phyloP scores from a whole-genome alignment of 2,797 vertebrate genomes.

The Muscicapa comitata region DNA sequence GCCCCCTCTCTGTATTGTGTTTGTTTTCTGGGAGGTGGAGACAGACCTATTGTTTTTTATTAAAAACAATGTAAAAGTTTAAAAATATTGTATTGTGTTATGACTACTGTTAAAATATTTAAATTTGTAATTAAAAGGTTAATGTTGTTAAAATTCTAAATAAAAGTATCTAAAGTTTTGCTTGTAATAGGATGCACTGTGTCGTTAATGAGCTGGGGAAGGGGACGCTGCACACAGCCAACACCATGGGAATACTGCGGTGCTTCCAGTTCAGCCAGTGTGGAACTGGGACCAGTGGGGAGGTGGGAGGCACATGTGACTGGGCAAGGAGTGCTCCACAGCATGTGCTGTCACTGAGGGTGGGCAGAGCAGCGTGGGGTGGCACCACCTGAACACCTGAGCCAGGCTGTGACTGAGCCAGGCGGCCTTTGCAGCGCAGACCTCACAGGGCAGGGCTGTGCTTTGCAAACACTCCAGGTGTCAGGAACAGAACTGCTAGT shows the following conservation, averaged over 20 bases:
- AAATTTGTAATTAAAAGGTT: constrained; percentile 71
- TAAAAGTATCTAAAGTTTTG: constrained; percentile 70
- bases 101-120: constrained; percentile 71
- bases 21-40: constrained; percentile 62
- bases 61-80: constrained; percentile 57
- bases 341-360: background rate
- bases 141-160: constrained; percentile 71
- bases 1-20: constrained; percentile 56
- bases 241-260: accelerated
- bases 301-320: background rate
- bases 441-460: background rate
- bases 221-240: background rate
- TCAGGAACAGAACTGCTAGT: background rate
- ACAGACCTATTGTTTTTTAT: constrained; percentile 64
- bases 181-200: constrained; percentile 68
- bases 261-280: background rate
- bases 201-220: constrained; percentile 63
- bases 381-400: background rate
- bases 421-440: background rate
- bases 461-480: background rate
- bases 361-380: background rate
- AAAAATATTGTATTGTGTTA: constrained; percentile 62
- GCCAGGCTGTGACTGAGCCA: background rate
- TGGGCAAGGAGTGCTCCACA: background rate
- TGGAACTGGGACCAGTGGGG: background rate